These are phyloP conservation scores for Phymanthus crucifer DNA, from an alignment of 92 coral and sea anemone genomes.

Conservation along the genomic window DNA sequence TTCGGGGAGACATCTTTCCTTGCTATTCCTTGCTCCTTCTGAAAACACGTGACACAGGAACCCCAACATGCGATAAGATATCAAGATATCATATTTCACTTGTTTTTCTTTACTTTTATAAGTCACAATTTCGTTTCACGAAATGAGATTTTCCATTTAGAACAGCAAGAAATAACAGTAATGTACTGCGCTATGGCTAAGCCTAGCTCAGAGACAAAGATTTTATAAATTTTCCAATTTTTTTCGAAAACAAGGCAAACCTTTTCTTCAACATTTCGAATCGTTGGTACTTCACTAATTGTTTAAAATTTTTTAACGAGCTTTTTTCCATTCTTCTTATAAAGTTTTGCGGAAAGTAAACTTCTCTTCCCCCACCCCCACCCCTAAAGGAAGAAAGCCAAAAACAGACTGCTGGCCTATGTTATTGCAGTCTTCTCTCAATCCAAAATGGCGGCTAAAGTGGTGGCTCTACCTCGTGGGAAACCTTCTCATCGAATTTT, in stretches of 20 bases:
- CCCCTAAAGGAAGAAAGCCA: background rate
- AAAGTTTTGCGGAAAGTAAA: background rate
- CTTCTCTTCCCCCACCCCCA: background rate
- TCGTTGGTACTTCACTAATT: too few relatives aligned
- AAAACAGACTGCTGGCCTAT: background rate
- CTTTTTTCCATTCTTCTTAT: too few relatives aligned
- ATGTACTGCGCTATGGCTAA: too few relatives aligned
- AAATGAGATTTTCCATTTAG: too few relatives aligned
- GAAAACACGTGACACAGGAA: background rate
- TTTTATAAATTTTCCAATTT: too few relatives aligned
- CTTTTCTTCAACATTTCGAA: background rate
- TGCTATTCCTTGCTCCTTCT: background rate
- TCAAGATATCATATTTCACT: background rate
- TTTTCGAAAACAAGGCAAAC: too few relatives aligned
- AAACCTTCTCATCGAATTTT: background rate
- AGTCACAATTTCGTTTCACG: too few relatives aligned
- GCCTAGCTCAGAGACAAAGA: too few relatives aligned
- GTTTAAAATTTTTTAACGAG: background rate
- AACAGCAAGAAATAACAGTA: too few relatives aligned
- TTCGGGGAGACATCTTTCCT: constrained; percentile 15
- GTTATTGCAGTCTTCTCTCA: constrained; percentile 48
- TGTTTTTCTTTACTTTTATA: background rate
- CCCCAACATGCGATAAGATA: background rate
- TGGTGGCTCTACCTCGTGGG: constrained; percentile 51
- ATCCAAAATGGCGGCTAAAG: constrained; percentile 67